Percentiles rank a stretch among this genome's conserved stretches.
Conservation (phyloP, 2,113 vertebrate genomes). For the Poeciliopsis occidentalis region DNA sequence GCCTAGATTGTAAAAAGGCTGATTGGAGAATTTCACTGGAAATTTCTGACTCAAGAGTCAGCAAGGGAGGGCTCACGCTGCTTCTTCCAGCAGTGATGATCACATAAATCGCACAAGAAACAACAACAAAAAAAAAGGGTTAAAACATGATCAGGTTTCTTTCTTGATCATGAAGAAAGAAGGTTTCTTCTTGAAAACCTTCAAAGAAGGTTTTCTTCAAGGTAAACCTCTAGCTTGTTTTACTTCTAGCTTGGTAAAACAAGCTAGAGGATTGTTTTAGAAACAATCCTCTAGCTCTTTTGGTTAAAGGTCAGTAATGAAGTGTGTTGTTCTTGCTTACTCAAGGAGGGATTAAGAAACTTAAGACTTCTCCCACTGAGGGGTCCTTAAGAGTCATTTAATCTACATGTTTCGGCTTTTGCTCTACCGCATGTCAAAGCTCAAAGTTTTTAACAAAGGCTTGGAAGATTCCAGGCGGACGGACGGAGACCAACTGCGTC, state of each 20-base stretch:
- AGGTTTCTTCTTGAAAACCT: too few species aligned
- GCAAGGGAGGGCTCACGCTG: slow-evolving; percentile 6
- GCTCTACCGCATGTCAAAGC: not conserved
- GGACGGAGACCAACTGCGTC: not conserved
- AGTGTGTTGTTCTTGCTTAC: slow-evolving; percentile 29
- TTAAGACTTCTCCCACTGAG: not conserved
- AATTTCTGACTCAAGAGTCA: slow-evolving; percentile 45
- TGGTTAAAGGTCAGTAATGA: not conserved
- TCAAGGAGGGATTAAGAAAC: not conserved
- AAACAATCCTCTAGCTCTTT: not conserved
- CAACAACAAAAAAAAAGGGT: not conserved
- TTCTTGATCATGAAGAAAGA: slow-evolving; percentile 18
- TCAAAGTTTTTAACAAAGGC: slow-evolving; percentile 8
- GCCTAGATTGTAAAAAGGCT: slow-evolving; percentile 4
- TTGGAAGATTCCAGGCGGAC: slow-evolving; percentile 3
- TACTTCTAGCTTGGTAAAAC: too few species aligned
- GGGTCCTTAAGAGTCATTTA: not conserved
- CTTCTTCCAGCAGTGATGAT: slow-evolving; percentile 4
- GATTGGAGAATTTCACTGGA: slow-evolving; percentile 30
- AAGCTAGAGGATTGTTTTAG: too few species aligned
- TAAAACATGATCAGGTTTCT: slow-evolving; percentile 40
- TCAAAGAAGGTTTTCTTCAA: too few species aligned
- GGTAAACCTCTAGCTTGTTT: too few species aligned
- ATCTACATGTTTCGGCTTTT: not conserved
- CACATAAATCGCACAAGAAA: slow-evolving; percentile 23